Percentiles rank a stretch among this genome's conserved stretches.
phyloP scores from a whole-genome alignment of 1,140 invertebrate species.

The Eumeta japonica region DNA sequence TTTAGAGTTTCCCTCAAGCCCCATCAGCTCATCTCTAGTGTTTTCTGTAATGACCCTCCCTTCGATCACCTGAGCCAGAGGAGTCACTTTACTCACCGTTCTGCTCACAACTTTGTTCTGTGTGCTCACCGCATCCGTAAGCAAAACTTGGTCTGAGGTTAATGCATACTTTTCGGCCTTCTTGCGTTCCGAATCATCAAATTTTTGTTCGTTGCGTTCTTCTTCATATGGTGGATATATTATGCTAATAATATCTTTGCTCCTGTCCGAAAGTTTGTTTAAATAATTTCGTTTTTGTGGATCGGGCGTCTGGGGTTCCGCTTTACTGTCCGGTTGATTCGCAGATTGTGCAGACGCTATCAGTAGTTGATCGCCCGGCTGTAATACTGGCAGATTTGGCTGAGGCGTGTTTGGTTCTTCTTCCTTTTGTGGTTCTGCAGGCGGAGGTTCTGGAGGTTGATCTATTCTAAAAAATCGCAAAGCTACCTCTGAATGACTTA shows the following conservation, averaged over 20 bases:
- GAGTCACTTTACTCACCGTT: constrained; percentile 21
- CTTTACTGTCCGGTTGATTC: constrained; percentile 22
- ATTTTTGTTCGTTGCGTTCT: constrained; percentile 46
- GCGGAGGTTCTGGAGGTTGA: background rate
- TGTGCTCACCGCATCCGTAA: constrained; percentile 35
- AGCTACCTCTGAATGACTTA: too few relatives aligned
- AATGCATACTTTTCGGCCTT: constrained; percentile 53
- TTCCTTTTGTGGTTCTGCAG: constrained; percentile 18
- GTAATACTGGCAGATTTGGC: constrained; percentile 43
- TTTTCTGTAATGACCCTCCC: constrained; percentile 43
- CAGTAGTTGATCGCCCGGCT: constrained; percentile 58
- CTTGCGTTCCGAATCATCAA: constrained; percentile 54
- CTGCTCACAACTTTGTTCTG: constrained; percentile 10
- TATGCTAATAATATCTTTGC: constrained; percentile 69
- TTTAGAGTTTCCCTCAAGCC: constrained; percentile 68
- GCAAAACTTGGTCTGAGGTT: constrained; percentile 35
- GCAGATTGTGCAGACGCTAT: constrained; percentile 43
- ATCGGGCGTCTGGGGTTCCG: constrained; percentile 66
- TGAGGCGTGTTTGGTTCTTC: constrained; percentile 19
- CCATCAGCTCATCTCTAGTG: constrained; percentile 42
- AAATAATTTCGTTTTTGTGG: constrained; percentile 68
- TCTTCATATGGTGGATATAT: constrained; percentile 63
- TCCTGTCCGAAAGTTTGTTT: constrained; percentile 64
- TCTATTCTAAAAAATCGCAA: too few relatives aligned
- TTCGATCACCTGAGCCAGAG: constrained; percentile 41